Base-by-base conservation (phyloP, 2,797 vertebrate genomes). In the Myripristis jacobus region DNA sequence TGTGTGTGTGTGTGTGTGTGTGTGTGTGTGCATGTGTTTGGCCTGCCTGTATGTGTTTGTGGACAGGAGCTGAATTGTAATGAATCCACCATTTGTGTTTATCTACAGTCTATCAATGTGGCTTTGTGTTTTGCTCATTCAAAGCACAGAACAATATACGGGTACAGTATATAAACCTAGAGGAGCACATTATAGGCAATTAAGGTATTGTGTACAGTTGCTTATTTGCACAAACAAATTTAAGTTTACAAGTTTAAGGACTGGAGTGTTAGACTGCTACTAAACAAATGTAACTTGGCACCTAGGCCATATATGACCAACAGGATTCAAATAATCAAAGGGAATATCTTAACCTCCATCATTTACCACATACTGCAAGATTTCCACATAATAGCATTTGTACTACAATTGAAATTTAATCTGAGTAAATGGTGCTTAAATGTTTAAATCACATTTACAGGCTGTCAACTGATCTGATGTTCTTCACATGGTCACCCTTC, bases 391-490 rank as follows among this genome's bases (percentile, higher is more conserved):
- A 92, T 92, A 90, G 90, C 91, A 93, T 92, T 92, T 93, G 91
- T 91, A 90, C 87, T 91, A 84, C 91, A 92, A 92, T 93, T 91
- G 90, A 88, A 93, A 91, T 85, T 91, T 94, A 94, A 94, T 94
- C 90, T 85, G 91, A 82, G 90, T 92, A 93, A 94, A 94, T 93
- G 88, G 91, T 91, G 92, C 89, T 85, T 92, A 93, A 94, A 94
- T 94, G 93, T 92, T 93, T 93, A 93, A 93, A 94, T 94, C 92
- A 94, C 92, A 94, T 93, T 92, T 92, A 91, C 92, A 94, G 91
- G 90, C 91, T 93, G 91, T 93, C 92, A 93, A 92, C 90, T 93
- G 91, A 92, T 93, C 89, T 92, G 90, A 91, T 92, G 90, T 91
- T 93, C 92, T 89, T 92, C 92, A 93, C 92, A 92, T 93, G 91